Evolutionary conservation across 2,888 invertebrate species (phyloP).

Genomic region (Nymphalis urticae): DNA sequence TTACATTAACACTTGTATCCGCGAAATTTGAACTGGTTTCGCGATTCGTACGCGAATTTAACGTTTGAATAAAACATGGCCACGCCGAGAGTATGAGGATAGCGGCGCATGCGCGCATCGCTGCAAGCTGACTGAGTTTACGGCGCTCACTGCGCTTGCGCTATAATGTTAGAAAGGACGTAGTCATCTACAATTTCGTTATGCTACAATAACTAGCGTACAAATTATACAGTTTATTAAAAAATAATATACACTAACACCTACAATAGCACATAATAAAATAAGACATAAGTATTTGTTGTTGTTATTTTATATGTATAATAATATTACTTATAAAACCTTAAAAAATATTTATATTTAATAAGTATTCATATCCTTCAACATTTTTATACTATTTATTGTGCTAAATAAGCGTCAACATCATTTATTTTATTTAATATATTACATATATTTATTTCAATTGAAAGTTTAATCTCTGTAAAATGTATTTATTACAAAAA

Average conservation of each 20-base stretch:
- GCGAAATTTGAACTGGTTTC: conserved; percentile 30
- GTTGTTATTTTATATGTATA: too few species aligned
- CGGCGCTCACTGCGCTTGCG: conserved; percentile 46
- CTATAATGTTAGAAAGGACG: conserved; percentile 50
- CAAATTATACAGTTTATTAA: neutral
- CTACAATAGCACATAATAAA: too few species aligned
- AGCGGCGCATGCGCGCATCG: conserved; percentile 74
- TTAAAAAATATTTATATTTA: too few species aligned
- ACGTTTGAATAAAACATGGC: conserved; percentile 48
- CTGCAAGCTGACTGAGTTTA: conserved; percentile 64
- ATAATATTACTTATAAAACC: too few species aligned
- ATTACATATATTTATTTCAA: too few species aligned
- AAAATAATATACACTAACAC: neutral
- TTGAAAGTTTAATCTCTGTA: too few species aligned
- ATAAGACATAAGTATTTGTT: too few species aligned
- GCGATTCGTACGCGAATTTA: conserved; percentile 27
- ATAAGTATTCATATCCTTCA: too few species aligned
- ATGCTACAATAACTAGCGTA: conserved; percentile 8
- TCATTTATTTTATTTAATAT: too few species aligned
- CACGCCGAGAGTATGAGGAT: conserved; percentile 59
- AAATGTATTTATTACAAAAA: too few species aligned
- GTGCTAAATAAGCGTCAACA: too few species aligned
- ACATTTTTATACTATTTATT: too few species aligned
- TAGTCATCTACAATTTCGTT: conserved; percentile 8
- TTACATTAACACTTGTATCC: conserved; percentile 33